Evolutionary conservation across 2,888 invertebrate genomes (phyloP).

Genomic region (Tiphia femorata): DNA sequence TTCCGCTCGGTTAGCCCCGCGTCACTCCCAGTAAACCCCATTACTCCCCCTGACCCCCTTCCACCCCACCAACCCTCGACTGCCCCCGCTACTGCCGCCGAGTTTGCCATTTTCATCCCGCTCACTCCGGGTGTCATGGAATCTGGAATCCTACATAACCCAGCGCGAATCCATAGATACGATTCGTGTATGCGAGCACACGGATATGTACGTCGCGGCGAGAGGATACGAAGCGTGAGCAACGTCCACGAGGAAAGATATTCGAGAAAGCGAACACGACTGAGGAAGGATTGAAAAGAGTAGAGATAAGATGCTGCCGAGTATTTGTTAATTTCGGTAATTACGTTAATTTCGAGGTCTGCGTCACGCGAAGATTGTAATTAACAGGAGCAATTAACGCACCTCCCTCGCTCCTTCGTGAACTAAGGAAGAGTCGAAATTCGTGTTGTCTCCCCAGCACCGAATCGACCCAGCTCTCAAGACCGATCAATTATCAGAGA

Average conservation of each 20-base stretch:
- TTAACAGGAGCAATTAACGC: too few species aligned
- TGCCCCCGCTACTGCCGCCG: background rate
- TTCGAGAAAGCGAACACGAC: too few species aligned
- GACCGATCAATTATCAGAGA: conserved; percentile 54
- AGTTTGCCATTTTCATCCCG: conserved; percentile 38
- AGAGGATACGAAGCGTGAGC: conserved; percentile 1
- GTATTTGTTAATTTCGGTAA: too few species aligned
- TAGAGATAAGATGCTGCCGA: too few species aligned
- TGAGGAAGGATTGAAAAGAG: too few species aligned
- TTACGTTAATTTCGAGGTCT: too few species aligned
- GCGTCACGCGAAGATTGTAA: too few species aligned
- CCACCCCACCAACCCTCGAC: conserved; percentile 3
- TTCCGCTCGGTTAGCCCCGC: conserved; percentile 69
- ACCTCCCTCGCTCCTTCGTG: too few species aligned
- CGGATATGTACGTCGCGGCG: conserved; percentile 19
- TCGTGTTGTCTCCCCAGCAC: too few species aligned
- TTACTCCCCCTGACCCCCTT: conserved; percentile 50
- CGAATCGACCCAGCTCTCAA: conserved; percentile 44
- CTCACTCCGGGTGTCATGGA: conserved; percentile 45
- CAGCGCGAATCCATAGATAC: too few species aligned
- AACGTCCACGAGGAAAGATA: conserved; percentile 2
- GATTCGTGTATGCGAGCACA: conserved; percentile 1
- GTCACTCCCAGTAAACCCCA: conserved; percentile 69
- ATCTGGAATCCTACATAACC: conserved; percentile 37
- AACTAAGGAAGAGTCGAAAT: too few species aligned